phyloP scores from a whole-genome alignment of 64 coral and sea anemone species.

The Anthopleura sola region DNA sequence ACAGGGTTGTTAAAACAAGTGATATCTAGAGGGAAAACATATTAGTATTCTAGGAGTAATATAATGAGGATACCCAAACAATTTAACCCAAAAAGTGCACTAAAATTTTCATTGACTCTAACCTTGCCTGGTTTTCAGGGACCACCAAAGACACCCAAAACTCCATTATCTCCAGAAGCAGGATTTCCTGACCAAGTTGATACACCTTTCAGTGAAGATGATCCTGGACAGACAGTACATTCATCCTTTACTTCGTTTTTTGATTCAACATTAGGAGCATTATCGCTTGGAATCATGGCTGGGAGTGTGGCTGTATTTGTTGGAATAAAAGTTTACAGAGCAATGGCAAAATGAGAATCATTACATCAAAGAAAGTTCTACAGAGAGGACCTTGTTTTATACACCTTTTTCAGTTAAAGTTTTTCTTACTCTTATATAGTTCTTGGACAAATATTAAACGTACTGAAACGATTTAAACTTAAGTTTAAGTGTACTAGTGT shows the following conservation, averaged over 20 bases:
- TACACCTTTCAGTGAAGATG: background rate
- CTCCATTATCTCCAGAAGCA: background rate
- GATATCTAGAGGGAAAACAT: no score
- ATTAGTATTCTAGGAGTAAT: no score
- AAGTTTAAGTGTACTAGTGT: no score
- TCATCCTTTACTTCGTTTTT: constrained; percentile 15
- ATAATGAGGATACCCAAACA: no score
- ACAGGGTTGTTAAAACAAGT: no score
- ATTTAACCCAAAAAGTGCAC: no score
- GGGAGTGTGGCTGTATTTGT: constrained; percentile 53
- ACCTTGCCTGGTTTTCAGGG: background rate
- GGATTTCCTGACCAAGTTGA: background rate
- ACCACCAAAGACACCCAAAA: background rate
- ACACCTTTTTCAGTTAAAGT: no score
- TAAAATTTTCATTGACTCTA: background rate
- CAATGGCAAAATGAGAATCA: background rate
- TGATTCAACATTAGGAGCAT: constrained; percentile 32
- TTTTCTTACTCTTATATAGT: no score
- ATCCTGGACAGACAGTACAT: background rate
- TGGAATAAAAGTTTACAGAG: constrained; percentile 52
- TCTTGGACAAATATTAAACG: no score
- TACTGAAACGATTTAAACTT: no score
- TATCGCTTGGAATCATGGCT: constrained; percentile 48
- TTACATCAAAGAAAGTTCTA: background rate
- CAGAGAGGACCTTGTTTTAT: background rate